These are phyloP conservation scores for Oxygymnocypris stewartii DNA, from an alignment of 2,113 vertebrate genomes.

Conservation along the genomic window DNA sequence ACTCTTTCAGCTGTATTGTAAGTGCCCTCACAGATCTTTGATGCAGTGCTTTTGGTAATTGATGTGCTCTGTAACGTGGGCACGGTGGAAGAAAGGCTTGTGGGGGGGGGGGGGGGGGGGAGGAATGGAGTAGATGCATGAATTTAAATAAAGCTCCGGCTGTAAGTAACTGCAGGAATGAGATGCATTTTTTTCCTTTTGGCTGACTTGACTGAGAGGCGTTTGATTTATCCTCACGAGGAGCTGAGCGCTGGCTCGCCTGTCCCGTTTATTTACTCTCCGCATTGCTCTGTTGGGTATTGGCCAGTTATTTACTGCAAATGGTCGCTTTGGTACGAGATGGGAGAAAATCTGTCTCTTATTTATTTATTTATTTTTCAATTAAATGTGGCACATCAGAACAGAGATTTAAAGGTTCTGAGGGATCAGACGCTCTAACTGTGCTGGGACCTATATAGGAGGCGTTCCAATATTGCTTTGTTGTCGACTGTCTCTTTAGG, in stretches of 20 bases:
- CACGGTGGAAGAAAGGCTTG: slow-evolving; percentile 45
- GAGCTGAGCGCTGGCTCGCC: slow-evolving; percentile 59
- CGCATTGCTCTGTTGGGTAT: slow-evolving; percentile 62
- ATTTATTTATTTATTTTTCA: slow-evolving; percentile 55
- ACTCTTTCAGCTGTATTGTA: slow-evolving; percentile 39
- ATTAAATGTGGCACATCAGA: slow-evolving; percentile 51
- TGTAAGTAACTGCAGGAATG: slow-evolving; percentile 72
- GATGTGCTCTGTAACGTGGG: slow-evolving; percentile 71
- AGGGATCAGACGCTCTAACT: slow-evolving; percentile 41
- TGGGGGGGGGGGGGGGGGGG: too few relatives aligned
- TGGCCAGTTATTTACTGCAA: slow-evolving; percentile 63
- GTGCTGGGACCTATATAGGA: slow-evolving; percentile 33
- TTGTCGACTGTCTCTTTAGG: slow-evolving; percentile 47
- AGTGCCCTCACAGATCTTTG: slow-evolving; percentile 45
- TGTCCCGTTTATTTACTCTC: slow-evolving; percentile 63
- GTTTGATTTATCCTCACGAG: slow-evolving; percentile 67
- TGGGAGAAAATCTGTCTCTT: slow-evolving; percentile 48
- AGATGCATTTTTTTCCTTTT: slow-evolving; percentile 63
- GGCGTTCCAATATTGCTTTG: slow-evolving; percentile 42
- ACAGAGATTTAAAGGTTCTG: slow-evolving; percentile 53
- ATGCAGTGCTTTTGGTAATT: slow-evolving; percentile 62
- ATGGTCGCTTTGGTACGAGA: slow-evolving; percentile 54
- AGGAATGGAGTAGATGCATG: slow-evolving; percentile 59
- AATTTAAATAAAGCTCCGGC: slow-evolving; percentile 73
- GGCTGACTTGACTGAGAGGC: slow-evolving; percentile 67